Evolutionary conservation across 1,140 invertebrate species (phyloP), one percentile per base, ranked within the genome.

Genomic region (Papilio helenus): DNA sequence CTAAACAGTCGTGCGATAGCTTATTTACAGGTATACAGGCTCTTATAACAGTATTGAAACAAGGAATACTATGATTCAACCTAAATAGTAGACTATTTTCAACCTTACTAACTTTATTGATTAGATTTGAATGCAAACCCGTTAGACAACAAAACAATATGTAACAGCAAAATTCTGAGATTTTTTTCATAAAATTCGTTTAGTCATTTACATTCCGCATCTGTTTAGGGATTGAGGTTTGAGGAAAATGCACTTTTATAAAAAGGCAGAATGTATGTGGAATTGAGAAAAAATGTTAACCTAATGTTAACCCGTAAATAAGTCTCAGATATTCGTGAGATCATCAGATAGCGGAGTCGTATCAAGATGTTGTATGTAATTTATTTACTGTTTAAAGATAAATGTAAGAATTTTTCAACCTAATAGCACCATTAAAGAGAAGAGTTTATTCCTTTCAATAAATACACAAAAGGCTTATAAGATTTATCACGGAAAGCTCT

Each of bases 291-390:
- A 16, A 74, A 49, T 23, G 20, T 46, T 29, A 16, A 0, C 20
- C 39, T 74, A 74, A 74, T 74, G 72, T 74, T 51, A 74, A 42
- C 14, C 42, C 23, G 72, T 74, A 46, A 46, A 74, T 49, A 44
- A 73, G 10, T 49, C 20, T 26, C 18, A 23, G n/a, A 73, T 42
- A 74, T 44, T 42, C 72, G 72, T 74, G 44, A 46, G 72, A 72
- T 72, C 39, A 72, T 72, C 39, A 12, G 72, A 74, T 74, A 74
- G 42, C 9, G 72, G 12, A 46, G 61, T 23, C 23, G 44, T 74
- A 74, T 74, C 39, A 74, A 74, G 72, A 44, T 74, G 44, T 74
- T 44, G 42, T 74, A 20, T 0, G 20, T 72, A 72, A 72, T 72
- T 44, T 72, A 72, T 72, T 14, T 68, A 68, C 14, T 9, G 26